phyloP scores from a whole-genome alignment of 2,113 vertebrate genomes.

The Brachyhypopomus occidentalis region DNA sequence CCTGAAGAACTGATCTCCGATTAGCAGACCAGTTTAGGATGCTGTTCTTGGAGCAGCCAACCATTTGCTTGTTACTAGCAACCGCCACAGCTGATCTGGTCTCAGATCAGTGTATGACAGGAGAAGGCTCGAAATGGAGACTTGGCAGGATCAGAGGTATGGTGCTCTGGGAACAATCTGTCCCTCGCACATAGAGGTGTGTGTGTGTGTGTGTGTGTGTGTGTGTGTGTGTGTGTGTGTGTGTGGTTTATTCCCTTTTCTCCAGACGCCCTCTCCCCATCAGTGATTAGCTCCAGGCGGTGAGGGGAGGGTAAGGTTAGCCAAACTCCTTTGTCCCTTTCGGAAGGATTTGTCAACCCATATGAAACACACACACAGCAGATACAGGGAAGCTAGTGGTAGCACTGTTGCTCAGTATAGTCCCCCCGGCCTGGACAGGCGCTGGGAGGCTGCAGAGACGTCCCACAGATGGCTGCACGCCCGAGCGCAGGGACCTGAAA shows the following conservation, averaged over 20 bases:
- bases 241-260: conserved; percentile 55
- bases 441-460: conserved; percentile 22
- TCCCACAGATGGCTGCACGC: neutral
- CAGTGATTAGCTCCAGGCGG: conserved; percentile 64
- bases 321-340: conserved; percentile 42
- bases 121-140: neutral
- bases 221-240: neutral
- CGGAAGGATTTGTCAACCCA: conserved; percentile 25
- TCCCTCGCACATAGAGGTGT: conserved; percentile 29
- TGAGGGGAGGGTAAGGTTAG: conserved; percentile 48
- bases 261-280: conserved; percentile 55
- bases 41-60: too few relatives aligned
- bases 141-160: neutral
- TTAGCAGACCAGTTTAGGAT: neutral
- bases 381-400: conserved; percentile 32
- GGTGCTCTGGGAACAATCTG: conserved; percentile 15
- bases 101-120: neutral
- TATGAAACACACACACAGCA: conserved; percentile 10
- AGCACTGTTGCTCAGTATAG: conserved; percentile 9
- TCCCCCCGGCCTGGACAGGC: neutral
- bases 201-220: conserved; percentile 55
- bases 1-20: neutral
- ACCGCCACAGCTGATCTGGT: neutral
- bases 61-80: too few relatives aligned
- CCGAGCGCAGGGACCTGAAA: neutral